A percentile compares a stretch with the other conserved stretches of the same genome.
Conservation (phyloP, 2,797 vertebrate genomes). For the Diceros bicornis region DNA sequence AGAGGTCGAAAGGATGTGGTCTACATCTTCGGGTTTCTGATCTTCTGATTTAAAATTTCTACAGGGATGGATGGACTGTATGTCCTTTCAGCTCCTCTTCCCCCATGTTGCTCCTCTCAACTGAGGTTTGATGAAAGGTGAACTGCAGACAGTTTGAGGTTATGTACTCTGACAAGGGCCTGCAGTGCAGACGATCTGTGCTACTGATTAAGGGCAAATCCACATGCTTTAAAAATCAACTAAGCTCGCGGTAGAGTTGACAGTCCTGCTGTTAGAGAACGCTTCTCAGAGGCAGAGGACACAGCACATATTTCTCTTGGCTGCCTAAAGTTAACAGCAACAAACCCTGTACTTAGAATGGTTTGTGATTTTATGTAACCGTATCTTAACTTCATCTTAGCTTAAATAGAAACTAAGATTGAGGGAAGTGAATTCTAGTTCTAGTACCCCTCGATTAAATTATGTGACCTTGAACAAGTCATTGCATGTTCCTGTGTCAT, state of each 20-base stretch:
- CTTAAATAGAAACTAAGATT: background rate
- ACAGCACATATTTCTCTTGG: background rate
- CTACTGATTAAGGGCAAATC: constrained; percentile 42
- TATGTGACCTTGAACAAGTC: background rate
- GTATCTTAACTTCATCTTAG: background rate
- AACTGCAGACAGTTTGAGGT: constrained; percentile 2
- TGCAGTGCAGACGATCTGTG: background rate
- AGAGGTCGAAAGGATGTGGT: background rate
- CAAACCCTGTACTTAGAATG: background rate
- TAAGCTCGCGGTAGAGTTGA: background rate
- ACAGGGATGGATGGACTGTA: background rate
- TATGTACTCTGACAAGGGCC: background rate
- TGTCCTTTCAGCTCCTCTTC: background rate
- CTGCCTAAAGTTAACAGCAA: background rate
- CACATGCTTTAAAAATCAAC: background rate
- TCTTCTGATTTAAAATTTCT: constrained; percentile 30
- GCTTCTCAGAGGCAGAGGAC: background rate
- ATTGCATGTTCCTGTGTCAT: background rate
- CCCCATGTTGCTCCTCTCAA: background rate
- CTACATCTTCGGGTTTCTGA: background rate
- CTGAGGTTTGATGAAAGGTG: constrained; percentile 4
- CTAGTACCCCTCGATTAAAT: background rate
- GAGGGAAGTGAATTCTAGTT: background rate
- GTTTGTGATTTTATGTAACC: background rate
- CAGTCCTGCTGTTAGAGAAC: background rate